Evolutionary conservation across 2,113 vertebrate genomes (phyloP).

Genomic region (Panthera tigris): DNA sequence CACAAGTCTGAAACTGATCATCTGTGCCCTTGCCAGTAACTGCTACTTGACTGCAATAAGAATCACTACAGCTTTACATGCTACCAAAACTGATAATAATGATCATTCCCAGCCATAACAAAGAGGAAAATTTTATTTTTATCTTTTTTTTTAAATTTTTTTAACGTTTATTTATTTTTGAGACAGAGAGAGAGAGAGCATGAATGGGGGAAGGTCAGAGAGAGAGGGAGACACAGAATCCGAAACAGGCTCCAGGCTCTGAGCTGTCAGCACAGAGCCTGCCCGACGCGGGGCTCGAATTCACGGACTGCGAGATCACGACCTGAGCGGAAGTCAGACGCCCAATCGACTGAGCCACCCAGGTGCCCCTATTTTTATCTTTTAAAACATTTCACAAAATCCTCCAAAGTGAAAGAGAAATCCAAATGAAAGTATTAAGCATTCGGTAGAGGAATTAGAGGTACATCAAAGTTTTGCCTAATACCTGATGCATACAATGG

Average conservation of each 20-base stretch:
- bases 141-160: background rate
- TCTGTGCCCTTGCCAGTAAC: constrained; percentile 26
- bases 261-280: too few species aligned
- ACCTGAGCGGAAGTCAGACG: too few species aligned
- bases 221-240: too few species aligned
- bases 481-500: background rate
- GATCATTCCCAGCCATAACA: background rate
- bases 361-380: background rate
- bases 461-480: background rate
- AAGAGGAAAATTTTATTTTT: background rate
- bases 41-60: constrained; percentile 26
- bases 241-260: too few species aligned
- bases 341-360: too few species aligned
- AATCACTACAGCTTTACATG: constrained; percentile 37
- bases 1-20: constrained; percentile 38
- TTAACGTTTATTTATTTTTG: too few species aligned
- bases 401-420: constrained; percentile 25
- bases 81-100: constrained; percentile 7
- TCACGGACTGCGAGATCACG: too few species aligned
- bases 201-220: too few species aligned
- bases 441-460: background rate
- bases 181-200: too few species aligned
- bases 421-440: background rate
- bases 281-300: too few species aligned
- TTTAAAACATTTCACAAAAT: constrained; percentile 15